These are phyloP conservation scores for Scaptomyza flava DNA, from an alignment of 2,888 invertebrate genomes.

Conservation along the genomic window DNA sequence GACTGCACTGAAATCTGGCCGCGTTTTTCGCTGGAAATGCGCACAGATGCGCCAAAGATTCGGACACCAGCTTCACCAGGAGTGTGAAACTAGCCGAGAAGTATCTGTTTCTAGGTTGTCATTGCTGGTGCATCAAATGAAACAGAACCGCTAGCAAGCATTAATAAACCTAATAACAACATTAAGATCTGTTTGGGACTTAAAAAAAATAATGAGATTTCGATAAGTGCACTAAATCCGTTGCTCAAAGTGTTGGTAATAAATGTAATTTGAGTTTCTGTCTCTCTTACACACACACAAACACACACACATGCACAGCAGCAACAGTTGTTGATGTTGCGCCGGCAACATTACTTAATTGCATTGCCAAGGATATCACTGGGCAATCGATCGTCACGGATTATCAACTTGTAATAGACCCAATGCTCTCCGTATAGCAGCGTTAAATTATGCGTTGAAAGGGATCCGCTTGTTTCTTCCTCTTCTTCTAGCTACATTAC, in stretches of 20 bases:
- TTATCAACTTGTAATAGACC: conserved; percentile 72
- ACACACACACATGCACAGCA: conserved; percentile 25
- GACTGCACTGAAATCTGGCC: conserved; percentile 43
- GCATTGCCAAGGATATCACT: conserved; percentile 72
- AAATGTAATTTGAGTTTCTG: conserved; percentile 81
- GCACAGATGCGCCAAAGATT: conserved; percentile 48
- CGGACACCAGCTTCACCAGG: conserved; percentile 21
- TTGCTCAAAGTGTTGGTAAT: conserved; percentile 80
- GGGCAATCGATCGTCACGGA: conserved; percentile 78
- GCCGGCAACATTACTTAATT: conserved; percentile 71
- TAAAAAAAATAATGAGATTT: conserved; percentile 78
- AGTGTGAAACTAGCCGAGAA: conserved; percentile 56
- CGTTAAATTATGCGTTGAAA: conserved; percentile 68
- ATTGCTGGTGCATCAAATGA: conserved; percentile 51
- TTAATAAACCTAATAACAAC: conserved; percentile 77
- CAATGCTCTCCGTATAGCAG: conserved; percentile 46
- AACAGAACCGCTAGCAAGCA: conserved; percentile 53
- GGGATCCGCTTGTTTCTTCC: conserved; percentile 19
- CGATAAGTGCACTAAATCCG: conserved; percentile 82
- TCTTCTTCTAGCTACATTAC: conserved; percentile 12
- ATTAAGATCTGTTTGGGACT: conserved; percentile 63
- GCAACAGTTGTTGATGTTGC: conserved; percentile 27
- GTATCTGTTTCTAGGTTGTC: conserved; percentile 26
- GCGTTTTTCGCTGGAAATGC: conserved; percentile 65
- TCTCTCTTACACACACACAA: conserved; percentile 28